phyloP scores from a whole-genome alignment of 2,888 invertebrate species.

The Acanthacorydalis orientalis region DNA sequence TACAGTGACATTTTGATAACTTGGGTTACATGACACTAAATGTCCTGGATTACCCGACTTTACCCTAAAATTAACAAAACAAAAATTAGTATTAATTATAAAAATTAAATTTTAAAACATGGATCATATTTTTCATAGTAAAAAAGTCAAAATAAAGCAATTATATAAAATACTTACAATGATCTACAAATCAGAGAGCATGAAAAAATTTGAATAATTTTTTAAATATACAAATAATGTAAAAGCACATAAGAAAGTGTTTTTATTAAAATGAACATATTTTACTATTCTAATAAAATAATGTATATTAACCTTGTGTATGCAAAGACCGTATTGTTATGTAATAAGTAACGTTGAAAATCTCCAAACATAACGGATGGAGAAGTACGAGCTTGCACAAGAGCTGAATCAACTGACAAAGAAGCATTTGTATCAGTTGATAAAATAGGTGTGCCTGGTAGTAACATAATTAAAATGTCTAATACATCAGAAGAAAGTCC shows the following conservation, averaged over 20 bases:
- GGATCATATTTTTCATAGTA: background rate
- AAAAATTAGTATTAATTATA: background rate
- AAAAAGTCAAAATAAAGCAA: background rate
- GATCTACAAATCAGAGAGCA: background rate
- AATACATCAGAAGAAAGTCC: conserved; percentile 25
- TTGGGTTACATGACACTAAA: conserved; percentile 53
- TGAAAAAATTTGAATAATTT: background rate
- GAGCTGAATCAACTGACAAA: conserved; percentile 18
- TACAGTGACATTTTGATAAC: conserved; percentile 27
- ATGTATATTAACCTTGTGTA: conserved; percentile 42
- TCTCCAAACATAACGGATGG: conserved; percentile 49
- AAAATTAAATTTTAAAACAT: background rate
- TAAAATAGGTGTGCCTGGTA: conserved; percentile 57
- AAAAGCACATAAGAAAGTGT: background rate
- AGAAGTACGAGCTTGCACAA: conserved; percentile 29
- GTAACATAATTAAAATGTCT: conserved; percentile 52
- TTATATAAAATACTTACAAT: background rate
- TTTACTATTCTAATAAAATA: background rate
- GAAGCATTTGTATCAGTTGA: conserved; percentile 10
- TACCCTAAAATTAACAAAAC: conserved; percentile 32
- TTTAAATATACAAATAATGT: background rate
- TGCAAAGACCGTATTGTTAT: conserved; percentile 39
- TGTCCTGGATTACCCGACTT: conserved; percentile 60
- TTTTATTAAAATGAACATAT: background rate
- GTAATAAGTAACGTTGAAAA: conserved; percentile 25